Evolutionary conservation across 2,113 vertebrate species (phyloP).

Genomic region (Protobothrops flavoviridis): DNA sequence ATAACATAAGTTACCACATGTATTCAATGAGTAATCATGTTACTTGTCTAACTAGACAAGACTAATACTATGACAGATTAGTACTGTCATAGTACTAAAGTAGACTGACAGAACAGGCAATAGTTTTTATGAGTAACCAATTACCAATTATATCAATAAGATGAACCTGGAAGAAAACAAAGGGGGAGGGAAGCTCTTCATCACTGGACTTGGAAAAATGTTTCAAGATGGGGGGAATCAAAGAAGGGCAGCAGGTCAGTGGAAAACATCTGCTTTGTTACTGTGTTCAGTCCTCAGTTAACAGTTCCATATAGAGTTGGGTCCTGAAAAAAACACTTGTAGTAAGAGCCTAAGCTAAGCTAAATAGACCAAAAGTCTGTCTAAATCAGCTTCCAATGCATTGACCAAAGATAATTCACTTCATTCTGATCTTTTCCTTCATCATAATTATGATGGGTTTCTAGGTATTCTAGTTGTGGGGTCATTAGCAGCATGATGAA

Average conservation of each 20-base stretch:
- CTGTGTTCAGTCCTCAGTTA: background rate
- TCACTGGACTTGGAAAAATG: background rate
- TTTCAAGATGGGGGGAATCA: too few relatives aligned
- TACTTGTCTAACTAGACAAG: background rate
- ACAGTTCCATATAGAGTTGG: background rate
- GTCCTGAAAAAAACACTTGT: background rate
- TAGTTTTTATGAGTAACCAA: background rate
- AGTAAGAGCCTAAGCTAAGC: background rate
- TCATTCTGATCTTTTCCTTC: background rate
- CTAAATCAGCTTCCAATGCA: background rate
- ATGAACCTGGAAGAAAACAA: background rate
- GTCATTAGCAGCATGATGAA: background rate
- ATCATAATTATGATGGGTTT: background rate
- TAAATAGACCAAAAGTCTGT: background rate
- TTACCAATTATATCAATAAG: background rate
- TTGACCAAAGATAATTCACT: background rate
- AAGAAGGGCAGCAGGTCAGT: background rate
- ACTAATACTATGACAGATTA: background rate
- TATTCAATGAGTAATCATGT: background rate
- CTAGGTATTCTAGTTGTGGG: background rate
- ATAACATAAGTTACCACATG: background rate
- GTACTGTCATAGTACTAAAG: background rate
- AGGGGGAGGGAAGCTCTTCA: background rate
- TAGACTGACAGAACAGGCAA: background rate
- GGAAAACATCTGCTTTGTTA: background rate